Evolutionary conservation across 2,113 vertebrate genomes (phyloP), one percentile per base, ranked within the genome.

Genomic region (Chaetura pelagica): DNA sequence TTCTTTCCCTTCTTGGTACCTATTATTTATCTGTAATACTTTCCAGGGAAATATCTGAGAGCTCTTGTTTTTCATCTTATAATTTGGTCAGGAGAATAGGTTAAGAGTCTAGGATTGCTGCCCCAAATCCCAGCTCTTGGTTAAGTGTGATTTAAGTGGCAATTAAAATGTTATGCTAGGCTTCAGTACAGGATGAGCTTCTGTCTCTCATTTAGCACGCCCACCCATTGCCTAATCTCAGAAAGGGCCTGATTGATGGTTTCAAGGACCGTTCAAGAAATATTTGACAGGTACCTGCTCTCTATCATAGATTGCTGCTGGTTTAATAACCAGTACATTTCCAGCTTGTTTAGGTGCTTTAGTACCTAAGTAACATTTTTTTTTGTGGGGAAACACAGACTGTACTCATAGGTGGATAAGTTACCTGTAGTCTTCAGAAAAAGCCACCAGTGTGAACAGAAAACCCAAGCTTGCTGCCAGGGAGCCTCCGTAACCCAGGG

Each of bases 71-170:
- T 93, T 94, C 64, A 49, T 89, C 76, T 59, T 48, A 61, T 84
- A 89, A 78, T 95, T 96, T 87, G 90, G 92, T 91, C 95, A 92
- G 93, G 19, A 94, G 73, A 61, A 77, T 93, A 81, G 30, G 64
- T 94, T 90, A 93, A 94, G 90, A 80, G 64, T 57, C 94, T 88
- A 51, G 90, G 95, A 86, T 68, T 92, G 73, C 94, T 87, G 87
- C 61, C 91, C 23, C 68, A 84, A 95, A 92, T 96, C 94, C 88
- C 94, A 95, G 54, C 52, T 57, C 92, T 92, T 89, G 76, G 57
- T 93, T 96, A 90, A 93, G 88, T 66, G 62, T 90, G 92, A 94
- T 96, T 96, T 94, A 95, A 96, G 80, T 91, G 84, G 73, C 73
- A 96, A 96, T 96, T 97, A 95, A 93, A 94, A 84, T 49, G 68